phyloP scores from a whole-genome alignment of 2,888 invertebrate genomes.

The Eupithecia exiguata region DNA sequence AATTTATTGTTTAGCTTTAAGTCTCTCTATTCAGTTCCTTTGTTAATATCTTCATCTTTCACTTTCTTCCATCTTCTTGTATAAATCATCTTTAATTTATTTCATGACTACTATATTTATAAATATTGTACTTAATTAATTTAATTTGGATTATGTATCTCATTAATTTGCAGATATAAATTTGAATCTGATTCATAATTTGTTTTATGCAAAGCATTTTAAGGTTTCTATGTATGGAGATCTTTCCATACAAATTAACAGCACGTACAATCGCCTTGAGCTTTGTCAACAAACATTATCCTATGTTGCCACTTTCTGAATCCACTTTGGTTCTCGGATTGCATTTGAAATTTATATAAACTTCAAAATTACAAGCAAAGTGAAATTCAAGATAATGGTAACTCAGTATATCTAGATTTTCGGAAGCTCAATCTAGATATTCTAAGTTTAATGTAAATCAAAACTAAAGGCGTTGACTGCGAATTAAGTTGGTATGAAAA shows the following conservation, averaged over 20 bases:
- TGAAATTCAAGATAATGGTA: constrained; percentile 9
- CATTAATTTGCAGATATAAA: constrained; percentile 47
- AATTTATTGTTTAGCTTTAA: constrained; percentile 80
- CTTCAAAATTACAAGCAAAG: constrained; percentile 6
- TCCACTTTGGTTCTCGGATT: constrained; percentile 11
- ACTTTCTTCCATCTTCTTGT: constrained; percentile 51
- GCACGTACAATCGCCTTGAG: constrained; percentile 4
- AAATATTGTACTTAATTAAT: constrained; percentile 58
- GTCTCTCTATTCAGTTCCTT: constrained; percentile 70
- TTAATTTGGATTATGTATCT: constrained; percentile 49
- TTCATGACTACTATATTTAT: constrained; percentile 58
- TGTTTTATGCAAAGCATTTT: constrained; percentile 53
- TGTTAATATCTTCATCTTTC: constrained; percentile 51
- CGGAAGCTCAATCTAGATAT: constrained; percentile 16
- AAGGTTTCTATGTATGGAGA: constrained; percentile 26
- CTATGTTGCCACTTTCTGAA: constrained; percentile 7
- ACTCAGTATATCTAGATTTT: constrained; percentile 10
- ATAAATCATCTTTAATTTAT: constrained; percentile 47
- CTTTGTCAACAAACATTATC: not conserved
- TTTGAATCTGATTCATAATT: constrained; percentile 54
- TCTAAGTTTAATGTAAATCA: constrained; percentile 10
- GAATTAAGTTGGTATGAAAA: constrained; percentile 4
- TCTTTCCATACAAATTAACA: not conserved
- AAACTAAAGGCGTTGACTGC: not conserved
- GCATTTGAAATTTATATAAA: constrained; percentile 4